Base-by-base conservation (phyloP, 2,113 vertebrate species). In the Athene cunicularia region DNA sequence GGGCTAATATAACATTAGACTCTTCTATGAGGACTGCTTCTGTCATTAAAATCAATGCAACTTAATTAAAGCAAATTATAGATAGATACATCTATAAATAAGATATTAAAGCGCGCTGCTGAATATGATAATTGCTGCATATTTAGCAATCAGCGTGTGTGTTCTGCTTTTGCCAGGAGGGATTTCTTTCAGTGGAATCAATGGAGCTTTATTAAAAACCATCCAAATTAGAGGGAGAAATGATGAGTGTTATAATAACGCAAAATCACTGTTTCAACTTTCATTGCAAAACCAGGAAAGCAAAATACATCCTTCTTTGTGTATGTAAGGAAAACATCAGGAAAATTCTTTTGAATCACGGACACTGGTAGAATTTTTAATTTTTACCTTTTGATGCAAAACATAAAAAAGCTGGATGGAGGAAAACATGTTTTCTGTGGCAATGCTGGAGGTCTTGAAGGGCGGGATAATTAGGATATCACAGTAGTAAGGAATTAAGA, bases 11-110 rank as follows among this genome's bases (percentile, higher is more conserved):
- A 98, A 86, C 96, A 94, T 97, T 94, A 96, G 95, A 79, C 93
- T 96, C 93, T 85, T 96, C 98, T 97, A 98, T 33, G 93, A 97
- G 95, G 97, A 96, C 96, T 95, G 74, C 97, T 98, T 97, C 98
- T 98, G 98, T 98, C 98, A 98, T 99, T 98, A 98, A 98, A 99
- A 98, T 98, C 98, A 98, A 98, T 98, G 98, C 98, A 98, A 98
- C 98, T 98, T 98, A 98, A 99, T 99, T 99, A 99, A 98, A 98
- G 98, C 98, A 99, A 99, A 99, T 99, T 98, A 98, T 98, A 98
- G 98, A 98, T 98, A 98, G 98, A 98, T 98, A 98, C 97, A 97
- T 98, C 98, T 98, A 98, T 98, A 98, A 98, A 98, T 98, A 98
- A 98, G 98, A 98, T 99, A 99, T 99, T 98, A 98, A 99, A 99